phyloP scores from a whole-genome alignment of 2,797 vertebrate genomes.

The Mallotus villosus region DNA sequence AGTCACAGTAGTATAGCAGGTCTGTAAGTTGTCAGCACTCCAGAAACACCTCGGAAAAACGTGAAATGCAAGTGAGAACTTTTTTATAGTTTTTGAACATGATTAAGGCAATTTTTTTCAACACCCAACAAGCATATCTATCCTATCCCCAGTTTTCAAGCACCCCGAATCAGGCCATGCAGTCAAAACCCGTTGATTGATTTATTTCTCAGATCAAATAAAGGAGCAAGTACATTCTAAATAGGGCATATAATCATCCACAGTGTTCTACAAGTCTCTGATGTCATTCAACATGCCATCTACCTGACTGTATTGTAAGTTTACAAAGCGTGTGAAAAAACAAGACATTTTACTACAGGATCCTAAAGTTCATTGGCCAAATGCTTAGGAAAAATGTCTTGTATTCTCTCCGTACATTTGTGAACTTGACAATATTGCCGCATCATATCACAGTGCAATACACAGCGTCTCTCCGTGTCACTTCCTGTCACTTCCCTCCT shows the following conservation, averaged over 20 bases:
- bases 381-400: constrained; percentile 15
- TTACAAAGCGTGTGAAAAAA: constrained; percentile 15
- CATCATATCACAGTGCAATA: background rate
- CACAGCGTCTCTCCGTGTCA: background rate
- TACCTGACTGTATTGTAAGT: background rate
- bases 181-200: constrained; percentile 65
- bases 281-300: background rate
- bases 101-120: constrained; percentile 74
- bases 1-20: constrained; percentile 75
- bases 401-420: background rate
- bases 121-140: constrained; percentile 75
- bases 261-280: constrained; percentile 5
- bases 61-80: constrained; percentile 60
- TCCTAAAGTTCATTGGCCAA: constrained; percentile 29
- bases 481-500: background rate
- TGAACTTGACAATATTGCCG: background rate
- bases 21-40: constrained; percentile 59
- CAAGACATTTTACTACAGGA: constrained; percentile 19
- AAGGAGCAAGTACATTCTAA: constrained; percentile 4
- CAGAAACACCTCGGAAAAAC: constrained; percentile 53
- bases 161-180: constrained; percentile 76
- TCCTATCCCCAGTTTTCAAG: constrained; percentile 68
- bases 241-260: background rate
- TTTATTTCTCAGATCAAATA: constrained; percentile 60
- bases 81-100: constrained; percentile 61